Evolutionary conservation across 2,888 invertebrate species (phyloP), one percentile per base, ranked within the genome.

Genomic region (Exocentrus adspersus): DNA sequence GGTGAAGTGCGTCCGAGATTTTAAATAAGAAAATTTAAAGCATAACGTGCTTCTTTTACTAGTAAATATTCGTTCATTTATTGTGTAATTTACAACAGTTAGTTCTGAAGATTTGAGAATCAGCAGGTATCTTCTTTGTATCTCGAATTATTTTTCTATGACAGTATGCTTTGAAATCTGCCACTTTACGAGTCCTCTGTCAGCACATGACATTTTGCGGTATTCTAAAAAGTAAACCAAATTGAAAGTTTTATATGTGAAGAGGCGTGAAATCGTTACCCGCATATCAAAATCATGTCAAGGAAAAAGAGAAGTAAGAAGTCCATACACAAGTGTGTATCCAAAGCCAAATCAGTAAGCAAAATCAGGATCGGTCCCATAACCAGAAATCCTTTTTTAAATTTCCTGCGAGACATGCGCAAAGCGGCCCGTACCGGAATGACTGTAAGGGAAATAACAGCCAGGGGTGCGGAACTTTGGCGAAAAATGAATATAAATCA

Each of bases 381-480:
- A 20, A 65, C 66, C 3, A 56, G 43, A 10, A 69, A 65, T 41
- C 68, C 67, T 2, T 69, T 69, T 60, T 24, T 71, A 32, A 71
- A 68, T 28, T 68, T 71, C 42, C 57, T 71, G n/a, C 61, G 62
- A 1, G 64, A 69, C 2, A 53, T 69, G 58, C 50, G 67, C 2
- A 69, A 62, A 45, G 60, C 42, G 12, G 48, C 64, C 1, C 46
- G 42, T 3, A 14, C 9, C n/a, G 64, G 66, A 45, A 54, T 67
- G 62, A 60, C 43, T 9, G 45, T 65, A 16, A 56, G 43, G 0
- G 62, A 71, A 48, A 14, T 69, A 14, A 45, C 69, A 16, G 41
- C 54, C 10, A 65, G 58, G 58, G 71, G 68, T 20, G 69, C 63
- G 3, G 64, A 68, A 45, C 37, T 69, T 9, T 71, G 71, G 71